A percentile compares a stretch with the other conserved stretches of the same genome.
phyloP scores from a whole-genome alignment of 2,888 invertebrate genomes.

The Ormyrus thymus region DNA sequence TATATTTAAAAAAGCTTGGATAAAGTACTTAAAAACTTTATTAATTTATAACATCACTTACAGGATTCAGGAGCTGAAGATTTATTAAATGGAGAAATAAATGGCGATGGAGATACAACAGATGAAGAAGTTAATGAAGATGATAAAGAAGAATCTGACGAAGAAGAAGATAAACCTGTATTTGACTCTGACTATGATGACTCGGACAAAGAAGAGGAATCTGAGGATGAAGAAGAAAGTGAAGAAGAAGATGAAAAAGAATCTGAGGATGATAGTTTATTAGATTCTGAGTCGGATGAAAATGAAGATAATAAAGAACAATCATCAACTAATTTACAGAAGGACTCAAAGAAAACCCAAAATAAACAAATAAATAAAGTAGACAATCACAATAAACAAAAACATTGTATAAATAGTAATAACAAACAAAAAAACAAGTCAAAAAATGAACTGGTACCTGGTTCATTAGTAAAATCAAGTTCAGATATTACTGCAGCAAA shows the following conservation, averaged over 20 bases:
- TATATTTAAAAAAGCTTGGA: no score
- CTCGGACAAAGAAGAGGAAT: conserved; percentile 73
- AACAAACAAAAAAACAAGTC: conserved; percentile 18
- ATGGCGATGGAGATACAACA: conserved; percentile 74
- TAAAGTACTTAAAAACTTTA: no score
- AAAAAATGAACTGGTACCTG: conserved; percentile 33
- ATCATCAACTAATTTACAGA: conserved; percentile 9
- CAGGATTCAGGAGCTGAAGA: conserved; percentile 69
- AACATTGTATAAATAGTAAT: no score
- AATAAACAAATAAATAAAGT: conserved; percentile 2
- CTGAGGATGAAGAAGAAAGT: conserved; percentile 76
- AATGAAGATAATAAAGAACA: conserved; percentile 43
- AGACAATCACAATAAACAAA: conserved; percentile 1
- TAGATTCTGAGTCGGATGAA: conserved; percentile 52
- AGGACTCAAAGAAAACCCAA: conserved; percentile 5
- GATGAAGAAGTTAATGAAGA: conserved; percentile 74
- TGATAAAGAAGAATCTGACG: conserved; percentile 76
- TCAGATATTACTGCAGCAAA: conserved; percentile 1
- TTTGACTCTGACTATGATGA: conserved; percentile 78
- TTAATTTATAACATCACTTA: neutral
- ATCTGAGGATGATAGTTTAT: conserved; percentile 28
- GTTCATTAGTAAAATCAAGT: neutral
- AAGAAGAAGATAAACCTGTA: conserved; percentile 67
- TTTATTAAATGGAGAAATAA: conserved; percentile 65
- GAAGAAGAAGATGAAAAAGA: conserved; percentile 62